phyloP scores from a whole-genome alignment of 1,140 invertebrate genomes.

The Pseudoatta argentina region DNA sequence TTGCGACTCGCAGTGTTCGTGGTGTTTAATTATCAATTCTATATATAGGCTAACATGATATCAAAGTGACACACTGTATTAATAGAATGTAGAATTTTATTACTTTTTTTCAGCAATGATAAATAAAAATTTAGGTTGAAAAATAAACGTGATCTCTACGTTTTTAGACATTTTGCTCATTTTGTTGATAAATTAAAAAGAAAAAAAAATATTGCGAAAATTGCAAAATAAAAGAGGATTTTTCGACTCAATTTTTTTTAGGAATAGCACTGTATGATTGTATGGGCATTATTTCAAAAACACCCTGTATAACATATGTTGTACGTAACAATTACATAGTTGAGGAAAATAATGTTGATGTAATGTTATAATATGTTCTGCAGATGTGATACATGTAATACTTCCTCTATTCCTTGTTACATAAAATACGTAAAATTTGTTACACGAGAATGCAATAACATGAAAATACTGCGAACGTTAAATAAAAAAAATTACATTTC shows the following conservation, averaged over 20 bases:
- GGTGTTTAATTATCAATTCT: not conserved
- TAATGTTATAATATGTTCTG: too few species aligned
- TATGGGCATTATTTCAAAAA: too few species aligned
- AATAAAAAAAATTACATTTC: slow-evolving; percentile 28
- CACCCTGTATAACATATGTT: too few species aligned
- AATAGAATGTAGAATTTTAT: not conserved
- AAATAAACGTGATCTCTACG: not conserved
- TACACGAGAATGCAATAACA: not conserved
- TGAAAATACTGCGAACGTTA: not conserved
- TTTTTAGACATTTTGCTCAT: too few species aligned
- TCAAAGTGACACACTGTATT: slow-evolving; percentile 5
- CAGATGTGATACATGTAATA: not conserved
- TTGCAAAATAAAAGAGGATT: too few species aligned
- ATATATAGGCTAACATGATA: not conserved
- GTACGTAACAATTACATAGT: too few species aligned
- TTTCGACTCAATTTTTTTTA: too few species aligned
- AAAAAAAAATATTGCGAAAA: too few species aligned
- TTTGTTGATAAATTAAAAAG: too few species aligned
- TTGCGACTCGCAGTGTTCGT: not conserved
- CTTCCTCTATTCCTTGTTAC: not conserved
- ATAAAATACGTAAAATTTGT: not conserved
- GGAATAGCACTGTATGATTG: too few species aligned
- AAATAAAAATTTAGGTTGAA: slow-evolving; percentile 40
- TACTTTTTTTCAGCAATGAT: not conserved
- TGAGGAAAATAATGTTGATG: too few species aligned